These are phyloP conservation scores for Galerucella pusilla DNA, from an alignment of 2,888 invertebrate species.

Conservation along the genomic window DNA sequence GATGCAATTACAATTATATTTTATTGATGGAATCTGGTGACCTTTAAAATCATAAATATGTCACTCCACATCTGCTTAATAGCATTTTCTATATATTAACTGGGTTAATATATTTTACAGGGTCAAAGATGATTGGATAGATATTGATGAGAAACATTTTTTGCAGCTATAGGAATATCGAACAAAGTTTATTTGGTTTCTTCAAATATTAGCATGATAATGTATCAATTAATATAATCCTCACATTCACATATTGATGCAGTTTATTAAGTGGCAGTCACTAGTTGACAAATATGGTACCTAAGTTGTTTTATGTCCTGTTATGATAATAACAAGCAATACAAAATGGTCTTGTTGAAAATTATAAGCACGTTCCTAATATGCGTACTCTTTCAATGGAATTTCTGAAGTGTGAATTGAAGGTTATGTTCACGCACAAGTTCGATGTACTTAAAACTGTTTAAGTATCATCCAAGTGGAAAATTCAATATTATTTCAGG, in stretches of 20 bases:
- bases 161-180: too few relatives aligned
- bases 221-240: background rate
- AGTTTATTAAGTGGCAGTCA: background rate
- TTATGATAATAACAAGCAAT: background rate
- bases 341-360: background rate
- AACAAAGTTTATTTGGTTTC: too few relatives aligned
- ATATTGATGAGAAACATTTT: too few relatives aligned
- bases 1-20: constrained; percentile 24
- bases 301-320: background rate
- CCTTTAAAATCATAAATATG: too few relatives aligned
- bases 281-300: background rate
- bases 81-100: too few relatives aligned
- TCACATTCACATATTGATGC: background rate
- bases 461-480: background rate
- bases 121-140: too few relatives aligned
- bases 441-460: background rate
- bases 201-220: background rate
- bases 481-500: background rate
- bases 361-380: background rate
- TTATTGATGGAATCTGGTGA: constrained; percentile 32
- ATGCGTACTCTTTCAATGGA: background rate
- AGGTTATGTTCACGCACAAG: background rate
- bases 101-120: too few relatives aligned
- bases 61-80: too few relatives aligned
- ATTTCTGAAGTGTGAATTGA: background rate